These are phyloP conservation scores for Andrena praecox DNA, from an alignment of 2,888 invertebrate species.

Conservation along the genomic window DNA sequence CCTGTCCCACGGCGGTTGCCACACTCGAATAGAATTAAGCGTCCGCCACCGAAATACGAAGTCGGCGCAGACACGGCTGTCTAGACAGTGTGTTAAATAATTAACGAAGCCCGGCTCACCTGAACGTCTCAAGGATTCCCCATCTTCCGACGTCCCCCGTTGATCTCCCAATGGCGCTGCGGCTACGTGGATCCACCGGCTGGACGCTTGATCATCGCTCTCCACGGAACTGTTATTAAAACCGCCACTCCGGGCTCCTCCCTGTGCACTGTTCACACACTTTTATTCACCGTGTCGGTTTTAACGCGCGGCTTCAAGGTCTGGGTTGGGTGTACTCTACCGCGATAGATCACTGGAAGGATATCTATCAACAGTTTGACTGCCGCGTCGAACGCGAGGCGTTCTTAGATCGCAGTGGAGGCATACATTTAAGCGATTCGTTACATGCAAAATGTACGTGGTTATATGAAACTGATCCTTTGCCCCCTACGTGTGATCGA, in stretches of 20 bases:
- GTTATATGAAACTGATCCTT: too few relatives aligned
- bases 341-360: not conserved
- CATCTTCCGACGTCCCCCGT: conserved; percentile 50
- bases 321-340: not conserved
- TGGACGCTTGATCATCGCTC: conserved; percentile 34
- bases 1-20: conserved; percentile 2
- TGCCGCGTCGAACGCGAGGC: not conserved
- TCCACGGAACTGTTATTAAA: not conserved
- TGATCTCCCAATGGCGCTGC: conserved; percentile 20
- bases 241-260: not conserved
- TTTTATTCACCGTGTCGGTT: not conserved
- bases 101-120: conserved; percentile 54
- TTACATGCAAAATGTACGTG: too few relatives aligned
- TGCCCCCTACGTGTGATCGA: too few relatives aligned
- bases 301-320: not conserved
- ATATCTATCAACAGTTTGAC: not conserved
- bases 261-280: conserved; percentile 4
- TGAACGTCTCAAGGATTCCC: conserved; percentile 57
- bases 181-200: conserved; percentile 5
- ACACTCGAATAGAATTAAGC: not conserved
- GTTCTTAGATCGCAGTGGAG: too few relatives aligned
- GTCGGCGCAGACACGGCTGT: not conserved
- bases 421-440: too few relatives aligned
- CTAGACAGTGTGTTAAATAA: not conserved
- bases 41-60: not conserved